Conservation (phyloP, 2,797 vertebrate species). For the Galago senegalensis region DNA sequence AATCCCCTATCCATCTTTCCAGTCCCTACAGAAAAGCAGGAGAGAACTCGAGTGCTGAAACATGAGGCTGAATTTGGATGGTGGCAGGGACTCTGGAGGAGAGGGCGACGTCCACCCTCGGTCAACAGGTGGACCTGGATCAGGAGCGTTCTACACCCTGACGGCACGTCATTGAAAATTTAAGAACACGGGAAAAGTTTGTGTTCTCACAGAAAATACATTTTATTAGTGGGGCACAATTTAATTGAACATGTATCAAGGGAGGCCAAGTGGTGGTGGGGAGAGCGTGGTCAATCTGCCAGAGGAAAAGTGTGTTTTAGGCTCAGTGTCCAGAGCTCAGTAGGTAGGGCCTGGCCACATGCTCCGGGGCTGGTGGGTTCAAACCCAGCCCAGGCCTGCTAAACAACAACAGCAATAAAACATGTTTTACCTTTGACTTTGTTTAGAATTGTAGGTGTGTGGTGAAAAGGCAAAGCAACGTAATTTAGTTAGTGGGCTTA, state of each 20-base stretch:
- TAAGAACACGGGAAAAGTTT: neutral
- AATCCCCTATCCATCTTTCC: neutral
- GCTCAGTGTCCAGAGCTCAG: no score
- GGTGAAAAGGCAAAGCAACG: neutral
- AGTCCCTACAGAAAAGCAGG: no score
- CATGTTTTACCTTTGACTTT: neutral
- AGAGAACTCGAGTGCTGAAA: neutral
- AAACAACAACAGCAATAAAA: no score
- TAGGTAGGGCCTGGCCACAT: no score
- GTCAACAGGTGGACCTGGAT: no score
- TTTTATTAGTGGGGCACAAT: neutral
- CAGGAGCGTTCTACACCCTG: no score
- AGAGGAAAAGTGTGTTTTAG: neutral
- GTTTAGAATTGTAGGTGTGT: neutral
- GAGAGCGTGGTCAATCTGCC: neutral
- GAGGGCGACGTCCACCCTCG: fast-evolving
- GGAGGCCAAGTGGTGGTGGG: neutral
- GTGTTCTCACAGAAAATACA: neutral
- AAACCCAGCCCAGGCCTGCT: no score
- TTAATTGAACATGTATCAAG: neutral
- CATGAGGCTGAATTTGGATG: neutral
- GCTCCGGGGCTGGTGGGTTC: no score
- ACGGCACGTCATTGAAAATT: no score
- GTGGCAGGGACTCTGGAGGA: fast-evolving
- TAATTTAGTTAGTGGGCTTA: neutral